A percentile compares a stretch with the other conserved stretches of the same genome.
Conservation (phyloP, 2,888 invertebrate genomes). For the Pheosia tremula region DNA sequence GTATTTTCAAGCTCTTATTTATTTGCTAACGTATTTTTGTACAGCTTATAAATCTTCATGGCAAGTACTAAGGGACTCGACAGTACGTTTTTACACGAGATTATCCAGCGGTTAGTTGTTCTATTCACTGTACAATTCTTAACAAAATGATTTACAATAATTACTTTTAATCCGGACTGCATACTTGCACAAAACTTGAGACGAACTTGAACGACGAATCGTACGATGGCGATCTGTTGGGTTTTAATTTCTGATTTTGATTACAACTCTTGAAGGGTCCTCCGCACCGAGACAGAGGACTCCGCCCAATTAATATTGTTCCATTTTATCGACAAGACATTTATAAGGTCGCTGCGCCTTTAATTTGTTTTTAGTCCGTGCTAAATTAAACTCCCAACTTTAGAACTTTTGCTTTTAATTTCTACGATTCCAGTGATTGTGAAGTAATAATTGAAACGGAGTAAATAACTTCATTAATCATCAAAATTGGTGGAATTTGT, state of each 20-base stretch:
- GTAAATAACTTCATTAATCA: neutral
- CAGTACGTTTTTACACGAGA: neutral
- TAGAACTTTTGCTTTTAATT: conserved; percentile 6
- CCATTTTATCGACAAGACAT: conserved; percentile 34
- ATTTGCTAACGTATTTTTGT: neutral
- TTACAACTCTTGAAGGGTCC: conserved; percentile 34
- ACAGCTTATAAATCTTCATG: neutral
- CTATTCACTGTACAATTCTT: conserved; percentile 27
- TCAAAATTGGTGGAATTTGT: neutral
- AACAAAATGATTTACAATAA: conserved; percentile 33
- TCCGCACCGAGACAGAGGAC: conserved; percentile 13
- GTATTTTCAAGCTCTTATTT: neutral
- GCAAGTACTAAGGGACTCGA: neutral
- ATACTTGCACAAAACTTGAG: conserved; percentile 36
- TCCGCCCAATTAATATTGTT: conserved; percentile 33
- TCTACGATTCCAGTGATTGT: conserved; percentile 3
- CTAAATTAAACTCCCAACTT: conserved; percentile 10
- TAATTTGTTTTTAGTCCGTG: conserved; percentile 35
- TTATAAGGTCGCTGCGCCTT: conserved; percentile 31
- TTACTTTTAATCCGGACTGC: conserved; percentile 26
- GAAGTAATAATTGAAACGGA: conserved; percentile 3
- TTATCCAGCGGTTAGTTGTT: conserved; percentile 10
- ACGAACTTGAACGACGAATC: no score
- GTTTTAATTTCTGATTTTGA: conserved; percentile 46
- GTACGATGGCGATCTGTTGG: conserved; percentile 30